phyloP scores from a whole-genome alignment of 2,797 vertebrate genomes.

The Rousettus madagascariensis region DNA sequence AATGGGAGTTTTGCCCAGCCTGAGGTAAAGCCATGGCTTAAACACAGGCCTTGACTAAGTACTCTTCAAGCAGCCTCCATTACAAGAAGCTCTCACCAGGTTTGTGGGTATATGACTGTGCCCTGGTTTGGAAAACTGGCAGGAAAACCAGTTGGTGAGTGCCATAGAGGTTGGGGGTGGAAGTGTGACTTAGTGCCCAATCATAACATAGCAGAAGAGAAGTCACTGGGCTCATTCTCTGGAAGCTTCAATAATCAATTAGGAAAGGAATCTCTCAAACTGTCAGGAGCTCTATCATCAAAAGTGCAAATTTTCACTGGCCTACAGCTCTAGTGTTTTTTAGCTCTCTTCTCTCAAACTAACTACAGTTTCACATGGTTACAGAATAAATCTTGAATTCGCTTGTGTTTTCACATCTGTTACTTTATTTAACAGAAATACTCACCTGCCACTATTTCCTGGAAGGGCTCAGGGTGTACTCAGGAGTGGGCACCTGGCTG shows the following conservation, averaged over 20 bases:
- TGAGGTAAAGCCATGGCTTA: neutral
- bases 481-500: neutral
- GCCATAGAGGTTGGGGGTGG: neutral
- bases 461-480: neutral
- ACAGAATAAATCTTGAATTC: neutral
- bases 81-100: neutral
- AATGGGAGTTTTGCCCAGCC: neutral
- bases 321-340: neutral
- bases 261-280: neutral
- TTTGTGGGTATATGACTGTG: neutral
- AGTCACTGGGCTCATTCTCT: slow-evolving; percentile 23
- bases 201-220: neutral
- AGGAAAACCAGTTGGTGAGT: neutral
- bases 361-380: neutral
- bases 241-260: neutral
- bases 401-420: neutral
- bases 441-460: neutral
- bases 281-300: neutral
- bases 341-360: slow-evolving; percentile 5
- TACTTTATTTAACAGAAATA: neutral
- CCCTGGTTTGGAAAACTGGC: neutral
- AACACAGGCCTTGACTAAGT: neutral
- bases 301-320: slow-evolving; percentile 11
- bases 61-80: neutral
- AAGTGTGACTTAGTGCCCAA: neutral